Base-by-base conservation (phyloP, 2,113 vertebrate species). In the Melospiza georgiana region DNA sequence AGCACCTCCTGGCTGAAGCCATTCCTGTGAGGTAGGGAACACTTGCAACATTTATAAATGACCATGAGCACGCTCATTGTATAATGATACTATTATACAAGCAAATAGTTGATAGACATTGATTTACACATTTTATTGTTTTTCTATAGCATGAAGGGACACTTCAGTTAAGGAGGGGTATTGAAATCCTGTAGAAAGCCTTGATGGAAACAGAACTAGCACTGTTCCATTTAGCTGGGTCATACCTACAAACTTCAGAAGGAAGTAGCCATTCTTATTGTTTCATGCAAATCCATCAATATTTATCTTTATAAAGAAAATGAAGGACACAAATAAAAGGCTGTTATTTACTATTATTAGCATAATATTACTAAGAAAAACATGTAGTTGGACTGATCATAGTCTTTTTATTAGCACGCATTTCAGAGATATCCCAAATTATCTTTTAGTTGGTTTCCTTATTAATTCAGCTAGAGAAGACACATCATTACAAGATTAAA, bases 391-490 rank as follows among this genome's bases (percentile, higher is more conserved):
- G 62, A 89, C 76, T 87, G 92, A 92, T 95, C 82, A 82, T 58
- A 94, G 74, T n/a, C 51, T 94, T 95, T 94, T 91, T 94, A 95
- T 96, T 96, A 96, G 31, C 55, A 87, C 8, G 12, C 37, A 12
- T 95, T 92, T 92, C 87, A 90, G 46, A 94, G 95, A 97, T 94
- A 94, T 84, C 69, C 75, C 44, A 89, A 93, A 93, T 97, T 96
- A 96, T 96, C 95, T 95, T 96, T 94, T 84, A 93, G 83, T 84
- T 94, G 43, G 51, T 89, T 95, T 96, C 75, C 95, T 97, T 97
- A 95, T 96, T 96, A 97, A 95, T 97, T 90, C 89, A 95, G 90
- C 77, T 90, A 58, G 81, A 94, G 87, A 96, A 95, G 89, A 96
- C 76, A 93, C 39, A 94, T 75, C 76, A 89, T 86, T 95, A 89